Evolutionary conservation across 1,140 invertebrate species (phyloP), one percentile per base, ranked within the genome.

Genomic region (Drosophila orena): DNA sequence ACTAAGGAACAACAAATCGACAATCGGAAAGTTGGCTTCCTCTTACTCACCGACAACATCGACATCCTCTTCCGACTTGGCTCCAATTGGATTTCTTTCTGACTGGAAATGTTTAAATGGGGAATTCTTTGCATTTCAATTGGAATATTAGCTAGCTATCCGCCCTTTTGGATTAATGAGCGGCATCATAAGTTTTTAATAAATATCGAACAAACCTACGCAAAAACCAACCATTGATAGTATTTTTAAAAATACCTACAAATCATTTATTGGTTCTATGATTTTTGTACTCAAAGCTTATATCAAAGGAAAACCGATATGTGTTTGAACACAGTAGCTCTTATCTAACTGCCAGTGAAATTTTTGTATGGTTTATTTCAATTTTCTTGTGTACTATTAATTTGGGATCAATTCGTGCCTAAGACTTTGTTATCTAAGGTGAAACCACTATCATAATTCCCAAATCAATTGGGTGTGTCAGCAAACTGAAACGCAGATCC

Each of bases 21-120:
- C 15, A 46, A 68, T 68, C 65, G 27, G 24, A 53, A 17, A 17
- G 15, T 15, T 15, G 46, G 14, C n/a, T 55, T 70, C 49, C 66
- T 15, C 43, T 56, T 35, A 27, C 10, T 40, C 40, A 34, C 43
- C 62, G 24, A 56, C 35, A 69, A n/a, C 34, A 70, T 69, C 24
- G 35, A 69, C 69, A 70, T 70, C 43, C 61, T 34, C 66, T 69
- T 70, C 64, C 66, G 64, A 10, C 37, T 10, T 6, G n/a, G n/a
- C 14, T 47, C 22, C 14, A 47, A 27, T 27, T 47, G 14, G 0
- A 17, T 20, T 42, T 4, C 4, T 11, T 27, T 37, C 4, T 37
- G 35, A 20, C 22, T 46, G 15, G 22, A 38, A 37, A 46, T 37
- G 38, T 14, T 56, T n/a, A 10, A 20, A 40, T 24, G 11, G 14